Evolutionary conservation across 2,888 invertebrate species (phyloP).

Genomic region (Cataglyphis albicans): DNA sequence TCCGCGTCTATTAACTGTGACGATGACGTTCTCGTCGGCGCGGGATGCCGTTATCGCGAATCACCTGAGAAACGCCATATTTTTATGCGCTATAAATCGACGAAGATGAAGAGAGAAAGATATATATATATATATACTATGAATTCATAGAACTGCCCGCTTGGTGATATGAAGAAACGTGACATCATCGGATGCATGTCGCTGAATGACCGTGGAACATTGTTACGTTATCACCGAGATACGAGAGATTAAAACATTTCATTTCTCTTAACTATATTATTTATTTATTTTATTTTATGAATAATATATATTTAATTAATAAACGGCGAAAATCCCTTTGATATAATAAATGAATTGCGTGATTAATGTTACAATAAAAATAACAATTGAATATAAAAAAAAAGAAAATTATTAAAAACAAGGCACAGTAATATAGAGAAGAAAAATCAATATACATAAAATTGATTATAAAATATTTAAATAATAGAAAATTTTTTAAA

Average conservation of each 20-base stretch:
- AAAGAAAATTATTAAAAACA: too few species aligned
- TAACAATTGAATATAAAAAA: too few species aligned
- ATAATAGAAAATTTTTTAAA: too few species aligned
- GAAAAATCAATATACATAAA: background rate
- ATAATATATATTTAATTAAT: too few species aligned
- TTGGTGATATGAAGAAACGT: conserved; percentile 15
- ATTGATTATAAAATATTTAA: background rate
- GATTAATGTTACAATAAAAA: too few species aligned
- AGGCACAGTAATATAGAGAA: too few species aligned
- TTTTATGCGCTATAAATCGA: conserved; percentile 45
- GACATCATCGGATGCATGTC: background rate
- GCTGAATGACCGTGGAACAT: background rate
- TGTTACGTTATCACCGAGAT: background rate
- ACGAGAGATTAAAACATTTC: background rate
- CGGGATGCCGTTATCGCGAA: conserved; percentile 32
- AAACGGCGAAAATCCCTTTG: too few species aligned
- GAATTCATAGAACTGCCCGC: conserved; percentile 31
- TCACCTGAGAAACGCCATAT: conserved; percentile 31
- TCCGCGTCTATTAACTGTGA: conserved; percentile 3
- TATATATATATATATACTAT: background rate
- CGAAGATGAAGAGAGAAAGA: too few species aligned
- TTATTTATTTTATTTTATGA: too few species aligned
- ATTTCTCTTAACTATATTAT: background rate
- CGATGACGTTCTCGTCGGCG: background rate
- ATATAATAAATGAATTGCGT: too few species aligned